Evolutionary conservation across 2,888 invertebrate species (phyloP).

Genomic region (Saturnia pavonia): DNA sequence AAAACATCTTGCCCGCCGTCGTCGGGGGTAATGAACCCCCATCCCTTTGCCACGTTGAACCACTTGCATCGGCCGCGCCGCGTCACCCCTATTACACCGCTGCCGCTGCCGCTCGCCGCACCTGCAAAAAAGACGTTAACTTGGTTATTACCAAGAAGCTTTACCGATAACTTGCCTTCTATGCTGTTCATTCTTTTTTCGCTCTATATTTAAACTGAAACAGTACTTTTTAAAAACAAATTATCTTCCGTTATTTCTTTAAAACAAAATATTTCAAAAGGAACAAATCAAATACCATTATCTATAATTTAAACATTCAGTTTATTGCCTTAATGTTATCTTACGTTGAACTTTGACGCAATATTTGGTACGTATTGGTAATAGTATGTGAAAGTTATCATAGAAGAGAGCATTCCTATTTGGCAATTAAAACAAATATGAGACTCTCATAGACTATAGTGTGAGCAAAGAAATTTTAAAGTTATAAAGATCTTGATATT

Average conservation of each 20-base stretch:
- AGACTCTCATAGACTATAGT: neutral
- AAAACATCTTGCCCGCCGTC: conserved; percentile 96
- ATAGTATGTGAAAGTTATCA: conserved; percentile 12
- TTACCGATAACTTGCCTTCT: conserved; percentile 25
- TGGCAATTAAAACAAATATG: conserved; percentile 3
- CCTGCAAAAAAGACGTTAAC: conserved; percentile 55
- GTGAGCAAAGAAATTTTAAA: conserved; percentile 2
- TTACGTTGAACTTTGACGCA: conserved; percentile 15
- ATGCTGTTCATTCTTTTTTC: conserved; percentile 15
- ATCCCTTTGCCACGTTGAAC: conserved; percentile 97
- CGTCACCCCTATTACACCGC: conserved; percentile 80
- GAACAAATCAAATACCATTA: conserved; percentile 5
- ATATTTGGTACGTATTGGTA: neutral
- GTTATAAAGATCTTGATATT: conserved; percentile 28
- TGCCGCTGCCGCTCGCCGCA: conserved; percentile 54
- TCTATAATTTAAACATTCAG: conserved; percentile 4
- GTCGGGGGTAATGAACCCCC: conserved; percentile 96
- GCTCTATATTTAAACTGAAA: conserved; percentile 10
- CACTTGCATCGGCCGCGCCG: conserved; percentile 94
- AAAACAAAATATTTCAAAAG: conserved; percentile 3
- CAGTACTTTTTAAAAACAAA: neutral
- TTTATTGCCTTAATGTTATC: conserved; percentile 12
- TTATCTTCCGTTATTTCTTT: neutral
- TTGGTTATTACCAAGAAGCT: conserved; percentile 27
- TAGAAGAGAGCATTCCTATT: neutral